Conservation (phyloP, 1,140 invertebrate species). For the Orchestia grillus region DNA sequence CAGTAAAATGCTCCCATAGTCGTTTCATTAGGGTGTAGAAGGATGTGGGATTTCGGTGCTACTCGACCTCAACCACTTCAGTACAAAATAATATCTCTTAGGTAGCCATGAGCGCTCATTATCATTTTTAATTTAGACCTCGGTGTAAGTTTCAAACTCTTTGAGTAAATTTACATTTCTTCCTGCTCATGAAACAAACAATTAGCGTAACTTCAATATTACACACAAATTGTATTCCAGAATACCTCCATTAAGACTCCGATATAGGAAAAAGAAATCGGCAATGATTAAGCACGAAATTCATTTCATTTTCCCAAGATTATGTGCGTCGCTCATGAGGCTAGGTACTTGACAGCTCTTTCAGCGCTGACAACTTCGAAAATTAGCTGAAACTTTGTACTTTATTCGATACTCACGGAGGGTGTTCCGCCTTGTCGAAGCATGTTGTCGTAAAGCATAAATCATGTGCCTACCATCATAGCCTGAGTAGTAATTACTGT, state of each 20-base stretch:
- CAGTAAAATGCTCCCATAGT: background rate
- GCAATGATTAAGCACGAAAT: background rate
- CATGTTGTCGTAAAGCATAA: background rate
- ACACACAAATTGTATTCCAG: too few species aligned
- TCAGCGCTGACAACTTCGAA: background rate
- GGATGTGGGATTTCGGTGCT: too few species aligned
- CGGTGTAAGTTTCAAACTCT: too few species aligned
- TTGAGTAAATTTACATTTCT: too few species aligned
- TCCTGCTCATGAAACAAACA: too few species aligned
- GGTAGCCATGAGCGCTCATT: too few species aligned
- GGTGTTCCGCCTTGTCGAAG: background rate
- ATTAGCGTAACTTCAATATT: too few species aligned
- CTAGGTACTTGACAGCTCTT: background rate
- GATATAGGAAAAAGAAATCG: too few species aligned
- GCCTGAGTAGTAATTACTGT: background rate
- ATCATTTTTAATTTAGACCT: too few species aligned
- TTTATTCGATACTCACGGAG: background rate
- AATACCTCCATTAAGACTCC: too few species aligned
- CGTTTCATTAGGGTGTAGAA: background rate
- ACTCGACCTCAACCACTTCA: too few species aligned
- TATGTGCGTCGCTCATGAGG: background rate
- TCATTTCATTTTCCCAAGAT: background rate
- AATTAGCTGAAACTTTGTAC: background rate
- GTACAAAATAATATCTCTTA: too few species aligned
- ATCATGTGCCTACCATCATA: constrained; percentile 2